These are phyloP conservation scores for Cremastinae sp. DNA, from an alignment of 2,888 invertebrate genomes.

Conservation along the genomic window DNA sequence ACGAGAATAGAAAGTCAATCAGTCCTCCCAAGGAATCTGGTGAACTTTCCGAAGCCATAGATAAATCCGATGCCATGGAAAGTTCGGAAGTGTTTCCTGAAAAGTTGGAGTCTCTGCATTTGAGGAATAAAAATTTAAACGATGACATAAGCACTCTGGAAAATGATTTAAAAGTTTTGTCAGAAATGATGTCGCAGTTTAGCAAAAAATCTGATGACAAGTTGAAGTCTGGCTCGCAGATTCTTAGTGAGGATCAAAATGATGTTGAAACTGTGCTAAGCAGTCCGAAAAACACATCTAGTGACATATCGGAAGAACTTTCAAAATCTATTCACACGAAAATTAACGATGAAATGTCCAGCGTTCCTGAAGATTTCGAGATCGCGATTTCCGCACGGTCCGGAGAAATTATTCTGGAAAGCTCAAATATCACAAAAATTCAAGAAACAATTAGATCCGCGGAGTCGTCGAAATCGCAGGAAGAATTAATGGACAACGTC, in stretches of 20 bases:
- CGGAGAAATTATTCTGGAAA: conserved; percentile 11
- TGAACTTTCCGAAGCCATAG: conserved; percentile 42
- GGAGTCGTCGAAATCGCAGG: conserved; percentile 1
- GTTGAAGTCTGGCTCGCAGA: conserved; percentile 53
- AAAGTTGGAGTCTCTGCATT: conserved; percentile 71
- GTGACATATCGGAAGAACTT: conserved; percentile 72
- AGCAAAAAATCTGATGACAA: conserved; percentile 73
- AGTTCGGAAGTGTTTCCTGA: conserved; percentile 64
- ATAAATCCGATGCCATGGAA: conserved; percentile 34
- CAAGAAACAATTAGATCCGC: conserved; percentile 22
- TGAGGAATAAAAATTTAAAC: conserved; percentile 75
- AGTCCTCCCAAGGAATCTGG: not conserved
- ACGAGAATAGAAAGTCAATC: conserved; percentile 30
- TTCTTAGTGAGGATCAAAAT: conserved; percentile 25
- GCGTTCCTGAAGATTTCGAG: conserved; percentile 34
- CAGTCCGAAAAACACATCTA: conserved; percentile 66
- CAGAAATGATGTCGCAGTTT: conserved; percentile 76
- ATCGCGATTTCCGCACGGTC: conserved; percentile 13
- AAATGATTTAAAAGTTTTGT: conserved; percentile 75
- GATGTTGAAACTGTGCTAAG: conserved; percentile 36
- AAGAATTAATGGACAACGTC: conserved; percentile 52
- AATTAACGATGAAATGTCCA: conserved; percentile 44
- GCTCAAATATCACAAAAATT: conserved; percentile 1
- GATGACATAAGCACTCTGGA: conserved; percentile 76
- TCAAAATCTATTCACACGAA: conserved; percentile 49